phyloP scores from a whole-genome alignment of 2,797 vertebrate species.

The Smutsia gigantea region DNA sequence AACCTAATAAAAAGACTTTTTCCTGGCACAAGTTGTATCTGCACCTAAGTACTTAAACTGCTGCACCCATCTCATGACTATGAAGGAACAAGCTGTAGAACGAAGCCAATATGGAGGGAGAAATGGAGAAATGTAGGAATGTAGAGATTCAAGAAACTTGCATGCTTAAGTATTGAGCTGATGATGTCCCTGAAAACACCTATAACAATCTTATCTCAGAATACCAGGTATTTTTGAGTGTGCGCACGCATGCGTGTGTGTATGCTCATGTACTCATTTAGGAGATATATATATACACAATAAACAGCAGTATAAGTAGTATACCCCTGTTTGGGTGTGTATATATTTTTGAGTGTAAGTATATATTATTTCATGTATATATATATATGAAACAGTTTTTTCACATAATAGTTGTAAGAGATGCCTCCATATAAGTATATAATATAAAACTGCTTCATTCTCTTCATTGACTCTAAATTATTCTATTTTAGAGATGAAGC shows the following conservation, averaged over 20 bases:
- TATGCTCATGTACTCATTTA: neutral
- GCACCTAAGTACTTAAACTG: neutral
- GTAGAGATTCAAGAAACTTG: neutral
- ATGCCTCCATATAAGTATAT: neutral
- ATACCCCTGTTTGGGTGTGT: neutral
- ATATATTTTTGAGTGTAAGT: neutral
- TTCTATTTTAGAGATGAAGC: constrained; percentile 20
- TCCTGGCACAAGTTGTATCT: neutral
- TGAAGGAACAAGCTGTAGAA: neutral
- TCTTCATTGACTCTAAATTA: neutral
- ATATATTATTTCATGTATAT: neutral
- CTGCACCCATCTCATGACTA: neutral
- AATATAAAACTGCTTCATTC: neutral
- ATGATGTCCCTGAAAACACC: neutral
- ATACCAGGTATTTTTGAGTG: neutral
- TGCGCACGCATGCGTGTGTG: too few species aligned
- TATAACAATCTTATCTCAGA: neutral
- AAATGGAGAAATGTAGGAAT: neutral
- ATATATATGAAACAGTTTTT: neutral
- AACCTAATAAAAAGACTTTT: neutral
- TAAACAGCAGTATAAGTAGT: neutral
- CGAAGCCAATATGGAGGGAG: neutral
- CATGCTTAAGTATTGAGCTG: neutral
- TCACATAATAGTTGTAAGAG: neutral
- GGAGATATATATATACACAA: neutral